Evolutionary conservation across 2,113 vertebrate species (phyloP).

Genomic region (Sterrhoptilus dennistouni): DNA sequence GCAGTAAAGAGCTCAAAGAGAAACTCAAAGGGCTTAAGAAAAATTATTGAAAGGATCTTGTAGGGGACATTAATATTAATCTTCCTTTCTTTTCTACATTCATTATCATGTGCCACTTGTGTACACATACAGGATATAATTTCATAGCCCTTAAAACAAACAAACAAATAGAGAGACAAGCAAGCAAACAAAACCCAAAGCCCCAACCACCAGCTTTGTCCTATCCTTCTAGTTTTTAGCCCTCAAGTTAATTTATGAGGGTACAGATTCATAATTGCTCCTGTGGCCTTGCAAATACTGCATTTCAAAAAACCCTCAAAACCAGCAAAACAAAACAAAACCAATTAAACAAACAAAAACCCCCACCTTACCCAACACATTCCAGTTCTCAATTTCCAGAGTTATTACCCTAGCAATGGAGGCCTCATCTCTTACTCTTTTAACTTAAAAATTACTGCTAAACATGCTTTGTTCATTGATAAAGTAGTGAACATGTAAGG

Average conservation of each 20-base stretch:
- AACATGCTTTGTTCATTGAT: neutral
- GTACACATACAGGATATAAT: neutral
- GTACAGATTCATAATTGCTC: neutral
- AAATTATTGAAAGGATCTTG: neutral
- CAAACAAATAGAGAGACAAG: neutral
- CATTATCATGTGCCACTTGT: neutral
- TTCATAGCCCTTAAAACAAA: neutral
- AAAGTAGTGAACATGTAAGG: neutral
- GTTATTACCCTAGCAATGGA: neutral
- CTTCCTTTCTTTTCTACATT: neutral
- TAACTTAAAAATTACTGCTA: neutral
- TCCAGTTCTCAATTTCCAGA: neutral
- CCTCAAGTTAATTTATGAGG: conserved; percentile 13
- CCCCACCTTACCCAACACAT: neutral
- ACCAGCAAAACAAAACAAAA: neutral
- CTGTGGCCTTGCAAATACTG: neutral
- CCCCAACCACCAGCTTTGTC: neutral
- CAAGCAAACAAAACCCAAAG: neutral
- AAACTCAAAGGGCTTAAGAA: neutral
- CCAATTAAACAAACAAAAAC: neutral
- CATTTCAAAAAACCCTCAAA: neutral
- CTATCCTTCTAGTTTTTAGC: neutral
- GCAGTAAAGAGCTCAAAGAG: neutral
- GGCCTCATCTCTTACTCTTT: neutral
- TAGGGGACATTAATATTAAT: neutral